These are phyloP conservation scores for Pheosia tremula DNA, from an alignment of 2,888 invertebrate genomes.

Conservation along the genomic window DNA sequence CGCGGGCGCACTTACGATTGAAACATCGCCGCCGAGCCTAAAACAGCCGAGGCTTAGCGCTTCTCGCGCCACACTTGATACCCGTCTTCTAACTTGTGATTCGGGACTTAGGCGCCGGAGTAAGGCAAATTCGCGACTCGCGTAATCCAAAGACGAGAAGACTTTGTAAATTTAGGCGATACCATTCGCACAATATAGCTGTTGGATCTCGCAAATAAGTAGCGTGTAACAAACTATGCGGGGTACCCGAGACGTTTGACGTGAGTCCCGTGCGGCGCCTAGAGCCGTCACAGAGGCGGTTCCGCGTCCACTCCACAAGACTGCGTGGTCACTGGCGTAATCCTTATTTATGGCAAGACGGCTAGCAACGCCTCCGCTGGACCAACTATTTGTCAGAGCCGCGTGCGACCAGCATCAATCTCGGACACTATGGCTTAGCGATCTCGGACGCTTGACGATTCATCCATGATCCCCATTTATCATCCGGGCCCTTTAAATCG, in stretches of 20 bases:
- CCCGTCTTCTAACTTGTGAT: conserved; percentile 77
- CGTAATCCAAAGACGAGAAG: conserved; percentile 41
- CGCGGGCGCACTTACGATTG: conserved; percentile 70
- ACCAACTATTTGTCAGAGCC: conserved; percentile 79
- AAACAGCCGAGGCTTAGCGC: conserved; percentile 76
- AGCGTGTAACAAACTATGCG: conserved; percentile 56
- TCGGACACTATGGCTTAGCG: conserved; percentile 61
- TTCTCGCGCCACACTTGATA: conserved; percentile 71
- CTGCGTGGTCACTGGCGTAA: conserved; percentile 76
- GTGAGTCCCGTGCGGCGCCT: conserved; percentile 55
- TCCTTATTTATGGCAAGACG: conserved; percentile 85
- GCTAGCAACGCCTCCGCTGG: conserved; percentile 73
- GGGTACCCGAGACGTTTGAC: conserved; percentile 58
- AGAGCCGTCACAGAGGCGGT: conserved; percentile 58
- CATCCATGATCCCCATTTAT: conserved; percentile 48
- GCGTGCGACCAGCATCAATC: conserved; percentile 74
- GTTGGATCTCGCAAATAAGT: conserved; percentile 44
- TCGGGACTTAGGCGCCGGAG: conserved; percentile 75
- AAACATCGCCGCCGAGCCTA: conserved; percentile 73
- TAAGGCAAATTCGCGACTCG: conserved; percentile 77
- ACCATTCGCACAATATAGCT: conserved; percentile 46
- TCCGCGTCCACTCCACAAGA: conserved; percentile 71
- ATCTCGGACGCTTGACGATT: conserved; percentile 52
- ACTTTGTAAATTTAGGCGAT: conserved; percentile 51
- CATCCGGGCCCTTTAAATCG: conserved; percentile 42